Base-by-base conservation (phyloP, 2,797 vertebrate species). In the Notolabrus celidotus region DNA sequence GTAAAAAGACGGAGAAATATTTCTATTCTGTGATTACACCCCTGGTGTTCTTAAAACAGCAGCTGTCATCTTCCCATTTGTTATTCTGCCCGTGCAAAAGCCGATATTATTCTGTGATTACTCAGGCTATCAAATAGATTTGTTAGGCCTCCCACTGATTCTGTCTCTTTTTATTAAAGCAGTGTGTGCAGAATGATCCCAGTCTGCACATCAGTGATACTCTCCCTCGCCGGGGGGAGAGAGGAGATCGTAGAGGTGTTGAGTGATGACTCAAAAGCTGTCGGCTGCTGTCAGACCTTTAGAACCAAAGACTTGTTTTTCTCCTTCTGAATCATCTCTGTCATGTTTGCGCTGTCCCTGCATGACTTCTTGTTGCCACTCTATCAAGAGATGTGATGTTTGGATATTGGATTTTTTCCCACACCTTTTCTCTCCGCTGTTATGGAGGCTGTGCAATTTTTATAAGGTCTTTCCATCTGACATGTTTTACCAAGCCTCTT, bases 241-340 rank as follows among this genome's bases (percentile, higher is more conserved):
- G 25, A 20, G 42, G 29, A 46, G 43, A 31, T 10, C 1, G 14
- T 39, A 22, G 61, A 70, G 34, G 67, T 77, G 72, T 56, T 27
- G 49, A 69, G 63, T 7, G 22, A 73, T 82, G 77, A 82, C 67
- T 86, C 59, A 79, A 75, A 85, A 53, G 17, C 58, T 3, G 22
- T 34, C 58, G 50, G 67, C 38, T 17, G 34, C 69, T 68, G 52
- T 69, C 66, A 79, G 73, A 74, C 57, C 38, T 60, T 79, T 33
- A 63, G 49, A 77, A 57, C 17, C 36, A 49, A 31, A 71, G 46
- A 39, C 43, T 52, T 71, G 70, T 45, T 67, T 58, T 59, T 45
- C 45, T 55, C 54, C 46, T 42, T 55, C 39, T 82, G 67, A 84
- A 69, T 85, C 71, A 72, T 68, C 53, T 53, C 50, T 73, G 66